A percentile compares a stretch with the other conserved stretches of the same genome.
These are phyloP conservation scores for Ovibos moschatus DNA, from an alignment of 2,113 vertebrate species.

Conservation along the genomic window DNA sequence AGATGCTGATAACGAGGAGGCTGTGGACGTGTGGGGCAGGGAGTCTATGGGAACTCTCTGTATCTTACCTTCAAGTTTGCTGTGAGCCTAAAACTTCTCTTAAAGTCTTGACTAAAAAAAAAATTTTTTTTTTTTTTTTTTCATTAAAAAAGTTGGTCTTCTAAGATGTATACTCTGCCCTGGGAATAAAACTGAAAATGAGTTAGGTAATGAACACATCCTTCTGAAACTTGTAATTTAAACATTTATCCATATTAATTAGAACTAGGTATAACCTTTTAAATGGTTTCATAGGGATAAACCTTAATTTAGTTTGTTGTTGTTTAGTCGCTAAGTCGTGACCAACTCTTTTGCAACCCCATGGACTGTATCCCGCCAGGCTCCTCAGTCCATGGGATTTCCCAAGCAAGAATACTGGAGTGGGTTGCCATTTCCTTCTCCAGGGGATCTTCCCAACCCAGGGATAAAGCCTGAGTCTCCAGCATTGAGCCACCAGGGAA, in stretches of 20 bases:
- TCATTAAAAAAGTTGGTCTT: neutral
- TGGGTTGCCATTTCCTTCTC: neutral
- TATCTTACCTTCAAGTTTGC: neutral
- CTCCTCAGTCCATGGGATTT: neutral
- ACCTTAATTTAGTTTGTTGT: neutral
- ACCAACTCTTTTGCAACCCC: neutral
- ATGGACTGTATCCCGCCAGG: neutral
- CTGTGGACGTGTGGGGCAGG: neutral
- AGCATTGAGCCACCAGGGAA: neutral
- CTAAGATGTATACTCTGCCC: neutral
- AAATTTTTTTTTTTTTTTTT: neutral
- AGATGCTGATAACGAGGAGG: neutral
- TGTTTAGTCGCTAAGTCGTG: neutral
- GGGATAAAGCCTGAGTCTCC: neutral
- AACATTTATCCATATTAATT: neutral
- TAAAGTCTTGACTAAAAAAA: neutral
- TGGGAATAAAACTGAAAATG: neutral
- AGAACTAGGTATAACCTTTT: neutral
- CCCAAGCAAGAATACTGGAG: neutral
- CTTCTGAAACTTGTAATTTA: neutral
- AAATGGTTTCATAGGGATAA: neutral
- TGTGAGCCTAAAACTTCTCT: neutral
- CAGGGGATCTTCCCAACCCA: neutral
- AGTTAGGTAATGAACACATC: neutral
- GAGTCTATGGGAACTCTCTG: neutral